phyloP scores from a whole-genome alignment of 2,797 vertebrate species.

The Rhadinocentrus ornatus region DNA sequence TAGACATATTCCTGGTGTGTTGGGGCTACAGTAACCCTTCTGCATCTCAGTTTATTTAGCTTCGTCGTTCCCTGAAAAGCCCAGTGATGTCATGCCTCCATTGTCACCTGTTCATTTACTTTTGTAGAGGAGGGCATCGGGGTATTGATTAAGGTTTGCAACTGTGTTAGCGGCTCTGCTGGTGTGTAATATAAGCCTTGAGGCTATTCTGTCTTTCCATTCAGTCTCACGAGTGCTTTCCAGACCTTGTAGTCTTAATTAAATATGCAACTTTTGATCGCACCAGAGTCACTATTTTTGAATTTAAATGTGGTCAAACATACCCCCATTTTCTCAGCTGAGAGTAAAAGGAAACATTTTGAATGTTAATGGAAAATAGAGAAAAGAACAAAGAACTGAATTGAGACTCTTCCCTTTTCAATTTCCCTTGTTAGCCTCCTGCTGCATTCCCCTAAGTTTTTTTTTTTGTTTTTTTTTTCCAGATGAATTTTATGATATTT shows the following conservation, averaged over 20 bases:
- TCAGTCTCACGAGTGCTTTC: conserved; percentile 89
- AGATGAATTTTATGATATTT: conserved; percentile 95
- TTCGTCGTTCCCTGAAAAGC: conserved; percentile 79
- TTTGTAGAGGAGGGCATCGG: conserved; percentile 82
- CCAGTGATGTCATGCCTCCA: conserved; percentile 89
- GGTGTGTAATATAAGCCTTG: conserved; percentile 91
- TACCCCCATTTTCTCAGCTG: conserved; percentile 74
- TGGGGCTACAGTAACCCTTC: conserved; percentile 10
- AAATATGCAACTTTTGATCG: conserved; percentile 96
- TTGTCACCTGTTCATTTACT: conserved; percentile 85
- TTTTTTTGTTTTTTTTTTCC: conserved; percentile 75
- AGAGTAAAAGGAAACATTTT: conserved; percentile 85
- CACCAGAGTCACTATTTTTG: conserved; percentile 91
- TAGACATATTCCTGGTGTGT: background rate
- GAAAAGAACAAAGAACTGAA: conserved; percentile 88
- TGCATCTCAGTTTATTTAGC: conserved; percentile 71
- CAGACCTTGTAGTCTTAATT: conserved; percentile 95
- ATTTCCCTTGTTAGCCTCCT: conserved; percentile 89
- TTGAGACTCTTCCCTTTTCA: conserved; percentile 87
- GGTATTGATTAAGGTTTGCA: conserved; percentile 87
- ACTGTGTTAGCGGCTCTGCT: conserved; percentile 90
- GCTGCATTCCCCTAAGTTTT: conserved; percentile 70
- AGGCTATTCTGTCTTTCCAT: conserved; percentile 79
- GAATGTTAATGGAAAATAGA: conserved; percentile 86
- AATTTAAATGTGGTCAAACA: conserved; percentile 87